Conservation (phyloP, 2,797 vertebrate species). For the Hybognathus amarus region DNA sequence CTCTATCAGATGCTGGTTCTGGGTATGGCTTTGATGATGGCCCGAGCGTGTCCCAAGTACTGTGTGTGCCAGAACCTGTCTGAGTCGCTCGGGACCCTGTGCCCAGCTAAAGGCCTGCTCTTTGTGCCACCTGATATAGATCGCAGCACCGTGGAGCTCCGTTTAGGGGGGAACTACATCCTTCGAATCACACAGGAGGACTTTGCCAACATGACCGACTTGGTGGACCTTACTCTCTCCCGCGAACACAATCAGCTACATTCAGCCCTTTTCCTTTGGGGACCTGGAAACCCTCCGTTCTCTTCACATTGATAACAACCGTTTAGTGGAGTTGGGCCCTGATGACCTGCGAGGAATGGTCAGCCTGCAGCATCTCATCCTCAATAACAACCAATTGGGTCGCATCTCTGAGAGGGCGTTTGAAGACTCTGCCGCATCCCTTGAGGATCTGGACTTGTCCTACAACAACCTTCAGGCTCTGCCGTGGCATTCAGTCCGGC, state of each 20-base stretch:
- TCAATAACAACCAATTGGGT: slow-evolving; percentile 96
- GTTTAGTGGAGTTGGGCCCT: slow-evolving; percentile 85
- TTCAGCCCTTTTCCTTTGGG: slow-evolving; percentile 91
- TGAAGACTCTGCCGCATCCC: slow-evolving; percentile 85
- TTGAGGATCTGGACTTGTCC: slow-evolving; percentile 94
- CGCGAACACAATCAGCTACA: slow-evolving; percentile 93
- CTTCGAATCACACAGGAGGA: slow-evolving; percentile 89
- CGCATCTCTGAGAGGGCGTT: slow-evolving; percentile 90
- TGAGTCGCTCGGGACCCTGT: slow-evolving; percentile 91
- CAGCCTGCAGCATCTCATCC: slow-evolving; percentile 93
- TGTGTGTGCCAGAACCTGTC: slow-evolving; percentile 94
- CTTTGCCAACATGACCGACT: slow-evolving; percentile 94
- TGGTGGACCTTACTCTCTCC: slow-evolving; percentile 93
- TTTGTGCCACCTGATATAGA: slow-evolving; percentile 92
- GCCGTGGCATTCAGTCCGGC: slow-evolving; percentile 88
- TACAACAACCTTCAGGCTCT: slow-evolving; percentile 89
- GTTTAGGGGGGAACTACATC: slow-evolving; percentile 93
- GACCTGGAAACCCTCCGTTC: slow-evolving; percentile 94
- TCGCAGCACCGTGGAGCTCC: slow-evolving; percentile 90
- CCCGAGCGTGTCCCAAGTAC: slow-evolving; percentile 91
- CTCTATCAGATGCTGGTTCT: slow-evolving; percentile 88
- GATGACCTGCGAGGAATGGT: slow-evolving; percentile 88
- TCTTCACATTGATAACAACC: slow-evolving; percentile 92
- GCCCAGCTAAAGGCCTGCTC: slow-evolving; percentile 93
- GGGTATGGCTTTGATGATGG: slow-evolving; percentile 84